phyloP scores from a whole-genome alignment of 92 coral and sea anemone genomes.

The Phenganax marumi region DNA sequence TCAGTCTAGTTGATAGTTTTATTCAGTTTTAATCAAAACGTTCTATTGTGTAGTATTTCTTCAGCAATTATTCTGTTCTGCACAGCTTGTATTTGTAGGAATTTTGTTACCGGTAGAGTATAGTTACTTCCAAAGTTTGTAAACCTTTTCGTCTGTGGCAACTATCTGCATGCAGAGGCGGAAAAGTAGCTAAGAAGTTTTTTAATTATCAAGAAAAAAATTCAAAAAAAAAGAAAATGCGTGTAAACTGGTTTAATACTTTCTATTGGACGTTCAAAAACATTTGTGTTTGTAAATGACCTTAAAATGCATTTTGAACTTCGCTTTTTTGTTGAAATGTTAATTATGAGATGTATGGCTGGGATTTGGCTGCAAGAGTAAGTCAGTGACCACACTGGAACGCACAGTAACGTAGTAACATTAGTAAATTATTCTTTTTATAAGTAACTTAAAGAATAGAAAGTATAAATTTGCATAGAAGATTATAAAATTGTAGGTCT shows the following conservation, averaged over 20 bases:
- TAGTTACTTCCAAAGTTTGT: not conserved
- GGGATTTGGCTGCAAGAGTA: no score
- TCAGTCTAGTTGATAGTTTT: no score
- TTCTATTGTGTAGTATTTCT: no score
- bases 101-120: not conserved
- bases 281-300: slow-evolving; percentile 12
- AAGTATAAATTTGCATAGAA: slow-evolving; percentile 2
- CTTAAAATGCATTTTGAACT: not conserved
- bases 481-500: not conserved
- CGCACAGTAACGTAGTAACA: not conserved
- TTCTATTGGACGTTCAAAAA: not conserved
- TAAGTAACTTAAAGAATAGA: slow-evolving; percentile 2
- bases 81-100: no score
- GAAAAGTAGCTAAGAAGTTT: not conserved
- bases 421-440: not conserved
- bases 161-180: not conserved
- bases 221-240: no score
- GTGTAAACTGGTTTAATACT: no score
- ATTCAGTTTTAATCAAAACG: no score
- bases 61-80: no score
- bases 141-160: not conserved
- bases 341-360: not conserved
- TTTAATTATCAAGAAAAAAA: no score
- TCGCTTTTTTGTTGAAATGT: not conserved
- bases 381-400: not conserved